Evolutionary conservation across 2,113 vertebrate species (phyloP).

Genomic region (Paradoxurus hermaphroditus): DNA sequence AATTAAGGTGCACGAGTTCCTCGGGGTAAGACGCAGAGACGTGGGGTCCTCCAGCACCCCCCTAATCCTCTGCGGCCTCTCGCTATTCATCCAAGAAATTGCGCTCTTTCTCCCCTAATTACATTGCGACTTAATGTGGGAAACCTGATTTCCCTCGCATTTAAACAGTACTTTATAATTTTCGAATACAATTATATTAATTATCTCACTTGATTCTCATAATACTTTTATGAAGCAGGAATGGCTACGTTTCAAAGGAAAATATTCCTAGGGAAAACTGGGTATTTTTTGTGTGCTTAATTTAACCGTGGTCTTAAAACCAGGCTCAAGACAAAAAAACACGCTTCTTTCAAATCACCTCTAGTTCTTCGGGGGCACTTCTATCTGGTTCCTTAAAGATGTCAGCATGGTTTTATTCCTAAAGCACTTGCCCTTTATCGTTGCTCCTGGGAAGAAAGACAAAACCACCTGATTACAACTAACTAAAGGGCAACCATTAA

Average conservation of each 20-base stretch:
- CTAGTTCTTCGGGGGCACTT: not conserved
- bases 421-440: not conserved
- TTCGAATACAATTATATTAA: constrained; percentile 51
- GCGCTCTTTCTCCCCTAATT: constrained; percentile 16
- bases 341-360: not conserved
- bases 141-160: constrained; percentile 2
- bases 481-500: not conserved
- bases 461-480: not conserved
- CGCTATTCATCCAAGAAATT: not conserved
- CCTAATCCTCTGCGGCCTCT: not conserved
- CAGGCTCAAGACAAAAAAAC: constrained; percentile 24
- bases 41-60: not conserved
- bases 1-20: constrained; percentile 41
- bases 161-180: constrained; percentile 36
- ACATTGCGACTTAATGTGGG: not conserved
- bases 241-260: not conserved
- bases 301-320: constrained; percentile 26
- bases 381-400: not conserved
- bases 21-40: not conserved
- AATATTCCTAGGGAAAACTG: not conserved
- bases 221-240: constrained; percentile 31
- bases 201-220: constrained; percentile 24
- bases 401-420: not conserved
- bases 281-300: not conserved
- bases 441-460: not conserved